Percentiles rank a stretch among this genome's conserved stretches.
Evolutionary conservation across 2,888 invertebrate species (phyloP).

Genomic region (Criorhina ranunculi): DNA sequence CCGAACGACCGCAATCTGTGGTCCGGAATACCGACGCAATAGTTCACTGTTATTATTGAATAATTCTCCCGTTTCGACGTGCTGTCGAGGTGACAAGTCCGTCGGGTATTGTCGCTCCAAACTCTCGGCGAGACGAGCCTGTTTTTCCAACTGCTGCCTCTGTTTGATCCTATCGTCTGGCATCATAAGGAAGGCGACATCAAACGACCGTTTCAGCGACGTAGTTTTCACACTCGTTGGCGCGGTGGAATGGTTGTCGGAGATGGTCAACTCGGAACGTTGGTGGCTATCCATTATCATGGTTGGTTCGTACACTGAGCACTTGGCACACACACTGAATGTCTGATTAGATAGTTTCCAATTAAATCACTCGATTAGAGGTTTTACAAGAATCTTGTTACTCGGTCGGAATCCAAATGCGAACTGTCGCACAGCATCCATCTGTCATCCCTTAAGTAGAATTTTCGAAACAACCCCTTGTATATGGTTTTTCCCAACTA

Average conservation of each 20-base stretch:
- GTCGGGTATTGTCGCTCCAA: conserved; percentile 82
- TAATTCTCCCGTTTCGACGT: conserved; percentile 82
- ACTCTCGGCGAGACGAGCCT: conserved; percentile 85
- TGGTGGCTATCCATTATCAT: conserved; percentile 89
- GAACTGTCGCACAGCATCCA: conserved; percentile 83
- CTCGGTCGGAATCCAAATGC: conserved; percentile 81
- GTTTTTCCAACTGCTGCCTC: conserved; percentile 85
- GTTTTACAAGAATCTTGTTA: conserved; percentile 17
- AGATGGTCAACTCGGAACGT: conserved; percentile 85
- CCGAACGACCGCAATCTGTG: conserved; percentile 81
- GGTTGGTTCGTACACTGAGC: conserved; percentile 78
- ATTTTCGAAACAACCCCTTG: conserved; percentile 77
- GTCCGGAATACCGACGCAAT: conserved; percentile 80
- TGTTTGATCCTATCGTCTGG: conserved; percentile 92
- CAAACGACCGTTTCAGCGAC: conserved; percentile 91
- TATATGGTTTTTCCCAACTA: conserved; percentile 75
- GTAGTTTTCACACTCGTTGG: conserved; percentile 83
- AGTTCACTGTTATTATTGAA: conserved; percentile 80
- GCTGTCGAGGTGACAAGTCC: conserved; percentile 83
- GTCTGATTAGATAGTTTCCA: conserved; percentile 70
- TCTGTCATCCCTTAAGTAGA: conserved; percentile 84
- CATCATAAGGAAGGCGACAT: conserved; percentile 95
- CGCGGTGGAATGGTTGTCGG: conserved; percentile 78
- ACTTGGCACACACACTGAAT: conserved; percentile 55
- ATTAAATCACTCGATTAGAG: conserved; percentile 46